Evolutionary conservation across 2,113 vertebrate species (phyloP).

Genomic region (Tyto alba): DNA sequence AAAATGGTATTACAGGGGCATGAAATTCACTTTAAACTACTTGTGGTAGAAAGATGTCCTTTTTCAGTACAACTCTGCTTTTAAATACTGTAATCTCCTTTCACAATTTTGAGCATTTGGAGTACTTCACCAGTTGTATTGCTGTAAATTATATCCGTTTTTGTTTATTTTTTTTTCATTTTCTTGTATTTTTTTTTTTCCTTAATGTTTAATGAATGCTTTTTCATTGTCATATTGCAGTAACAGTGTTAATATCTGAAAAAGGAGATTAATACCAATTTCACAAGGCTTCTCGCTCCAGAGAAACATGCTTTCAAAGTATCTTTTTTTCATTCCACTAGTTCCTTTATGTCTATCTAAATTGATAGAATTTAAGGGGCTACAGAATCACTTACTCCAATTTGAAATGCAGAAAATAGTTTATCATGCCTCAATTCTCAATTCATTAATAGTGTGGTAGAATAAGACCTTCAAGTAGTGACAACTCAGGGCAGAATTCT

Average conservation of each 20-base stretch:
- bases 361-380: background rate
- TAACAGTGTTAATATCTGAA: background rate
- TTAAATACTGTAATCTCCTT: background rate
- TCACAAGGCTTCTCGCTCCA: background rate
- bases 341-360: background rate
- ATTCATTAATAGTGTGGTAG: constrained; percentile 65
- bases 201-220: background rate
- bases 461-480: constrained; percentile 72
- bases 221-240: background rate
- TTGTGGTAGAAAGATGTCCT: background rate
- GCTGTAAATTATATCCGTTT: background rate
- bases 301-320: background rate
- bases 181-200: background rate
- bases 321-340: background rate
- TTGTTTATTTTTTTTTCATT: accelerated
- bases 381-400: constrained; percentile 51
- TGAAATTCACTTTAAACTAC: background rate
- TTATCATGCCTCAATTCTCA: constrained; percentile 39
- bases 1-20: background rate
- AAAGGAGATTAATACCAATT: background rate
- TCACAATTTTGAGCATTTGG: background rate
- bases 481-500: constrained; percentile 62
- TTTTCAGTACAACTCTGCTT: background rate
- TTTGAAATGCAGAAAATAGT: constrained; percentile 63
- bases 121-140: background rate